Conservation (phyloP, 2,888 invertebrate species). For the Hedychridium roseum region DNA sequence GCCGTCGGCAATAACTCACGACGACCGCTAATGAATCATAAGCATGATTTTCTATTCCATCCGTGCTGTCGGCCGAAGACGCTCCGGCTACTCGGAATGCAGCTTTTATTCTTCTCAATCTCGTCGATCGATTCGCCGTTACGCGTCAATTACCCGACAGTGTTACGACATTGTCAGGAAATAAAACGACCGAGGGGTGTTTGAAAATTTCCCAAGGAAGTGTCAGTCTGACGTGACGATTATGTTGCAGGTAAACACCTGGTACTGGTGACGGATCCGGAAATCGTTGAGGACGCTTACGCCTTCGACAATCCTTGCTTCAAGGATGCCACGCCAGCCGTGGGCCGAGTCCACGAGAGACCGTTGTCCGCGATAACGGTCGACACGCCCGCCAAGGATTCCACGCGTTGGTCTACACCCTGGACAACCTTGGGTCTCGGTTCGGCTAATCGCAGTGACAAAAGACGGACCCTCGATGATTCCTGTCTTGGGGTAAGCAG, state of each 20-base stretch:
- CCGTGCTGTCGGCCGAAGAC: neutral
- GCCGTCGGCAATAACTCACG: constrained; percentile 6
- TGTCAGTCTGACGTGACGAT: constrained; percentile 8
- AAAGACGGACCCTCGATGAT: constrained; percentile 69
- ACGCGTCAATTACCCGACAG: no score
- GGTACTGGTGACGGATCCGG: constrained; percentile 78
- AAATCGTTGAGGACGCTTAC: constrained; percentile 79
- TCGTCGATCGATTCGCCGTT: no score
- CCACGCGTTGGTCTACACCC: constrained; percentile 56
- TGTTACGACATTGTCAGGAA: no score
- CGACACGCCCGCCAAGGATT: constrained; percentile 42
- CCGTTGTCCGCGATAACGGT: constrained; percentile 40
- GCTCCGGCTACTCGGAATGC: no score
- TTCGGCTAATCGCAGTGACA: constrained; percentile 61
- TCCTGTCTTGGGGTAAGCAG: constrained; percentile 66
- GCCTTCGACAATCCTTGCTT: constrained; percentile 86
- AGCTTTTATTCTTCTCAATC: no score
- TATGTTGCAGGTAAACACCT: constrained; percentile 73
- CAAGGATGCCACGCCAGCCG: constrained; percentile 64
- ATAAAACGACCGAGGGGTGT: no score
- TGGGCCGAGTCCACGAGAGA: constrained; percentile 53
- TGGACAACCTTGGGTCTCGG: constrained; percentile 65
- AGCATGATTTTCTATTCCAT: constrained; percentile 15
- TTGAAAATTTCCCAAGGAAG: constrained; percentile 5
- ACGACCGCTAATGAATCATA: constrained; percentile 7